These are phyloP conservation scores for Bos javanicus DNA, from an alignment of 2,113 vertebrate species.

Conservation along the genomic window DNA sequence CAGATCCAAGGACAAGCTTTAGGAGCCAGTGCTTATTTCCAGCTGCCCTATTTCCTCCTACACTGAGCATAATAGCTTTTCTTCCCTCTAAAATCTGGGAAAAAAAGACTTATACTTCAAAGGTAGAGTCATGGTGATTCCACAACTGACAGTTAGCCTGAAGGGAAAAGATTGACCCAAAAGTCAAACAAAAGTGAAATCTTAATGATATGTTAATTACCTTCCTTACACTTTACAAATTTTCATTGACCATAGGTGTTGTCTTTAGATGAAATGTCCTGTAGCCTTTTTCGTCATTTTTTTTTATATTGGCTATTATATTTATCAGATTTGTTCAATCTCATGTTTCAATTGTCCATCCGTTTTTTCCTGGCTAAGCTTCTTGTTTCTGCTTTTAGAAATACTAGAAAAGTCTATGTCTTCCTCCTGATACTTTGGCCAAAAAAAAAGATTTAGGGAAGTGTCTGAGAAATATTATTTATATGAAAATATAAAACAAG, in stretches of 20 bases:
- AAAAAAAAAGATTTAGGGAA: neutral
- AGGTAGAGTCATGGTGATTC: neutral
- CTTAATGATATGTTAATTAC: neutral
- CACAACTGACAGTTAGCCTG: neutral
- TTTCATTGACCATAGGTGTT: neutral
- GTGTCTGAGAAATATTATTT: neutral
- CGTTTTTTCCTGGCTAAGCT: neutral
- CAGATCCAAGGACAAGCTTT: neutral
- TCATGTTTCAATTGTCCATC: neutral
- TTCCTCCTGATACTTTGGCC: neutral
- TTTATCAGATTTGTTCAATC: neutral
- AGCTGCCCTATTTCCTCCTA: neutral
- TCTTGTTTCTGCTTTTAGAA: neutral
- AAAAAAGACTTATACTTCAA: neutral
- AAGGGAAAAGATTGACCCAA: neutral
- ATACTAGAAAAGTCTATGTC: neutral
- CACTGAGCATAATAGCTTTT: neutral
- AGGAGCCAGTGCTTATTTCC: neutral
- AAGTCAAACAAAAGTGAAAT: neutral
- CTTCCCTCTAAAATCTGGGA: neutral
- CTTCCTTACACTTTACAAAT: neutral
- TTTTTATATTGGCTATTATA: neutral
- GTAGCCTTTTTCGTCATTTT: neutral
- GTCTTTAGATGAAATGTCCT: neutral
- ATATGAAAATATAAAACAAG: neutral